Base-by-base conservation (phyloP, 2,113 vertebrate genomes). In the Oncorhynchus tshawytscha region DNA sequence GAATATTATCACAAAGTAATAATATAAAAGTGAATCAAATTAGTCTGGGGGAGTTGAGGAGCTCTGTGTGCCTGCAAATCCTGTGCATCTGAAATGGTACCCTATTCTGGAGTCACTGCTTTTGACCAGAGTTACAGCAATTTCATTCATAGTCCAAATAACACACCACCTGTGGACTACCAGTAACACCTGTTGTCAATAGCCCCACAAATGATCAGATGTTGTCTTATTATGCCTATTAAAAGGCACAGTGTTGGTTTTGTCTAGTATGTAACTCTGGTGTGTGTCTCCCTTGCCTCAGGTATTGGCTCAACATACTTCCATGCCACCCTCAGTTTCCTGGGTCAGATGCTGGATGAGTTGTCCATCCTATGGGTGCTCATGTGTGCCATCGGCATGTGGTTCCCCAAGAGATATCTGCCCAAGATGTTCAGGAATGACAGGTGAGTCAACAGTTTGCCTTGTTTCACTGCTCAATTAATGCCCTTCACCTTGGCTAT, bases 271-370 rank as follows among this genome's bases (percentile, higher is more conserved):
- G 22, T 18, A 34, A 60, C 3, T n/a, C 5, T n/a, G 20, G 49
- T 11, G n/a, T 11, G n/a, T 67, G 27, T 73, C 5, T 82, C 16
- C 87, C 79, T 12, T 70, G 81, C 88, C 65, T 29, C 65, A 99
- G 97, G 97, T 80, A 98, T 98, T 69, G 97, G 98, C 57, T 99
- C 97, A 0, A 96, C 97, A 54, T 99, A 99, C 85, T 99, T 99
- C 82, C 98, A 99, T 0, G 98, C 98, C 70, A 99, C 97, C 0
- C 95, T 99, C 78, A 99, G 97, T 89, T 99, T 99, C 89, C 90
- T 99, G 62, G 98, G 97, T 59, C 98, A 99, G 91, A 99, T 99
- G 97, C 91, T 99, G 78, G 98, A 99, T 78, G 98, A 99, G 80
- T 84, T 99, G 79, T 96, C 97, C 73, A 96, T 99, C 74, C 93